Percentiles rank a stretch among this genome's conserved stretches.
phyloP scores from a whole-genome alignment of 1,140 invertebrate genomes.

The Trypoxylus dichotomus region DNA sequence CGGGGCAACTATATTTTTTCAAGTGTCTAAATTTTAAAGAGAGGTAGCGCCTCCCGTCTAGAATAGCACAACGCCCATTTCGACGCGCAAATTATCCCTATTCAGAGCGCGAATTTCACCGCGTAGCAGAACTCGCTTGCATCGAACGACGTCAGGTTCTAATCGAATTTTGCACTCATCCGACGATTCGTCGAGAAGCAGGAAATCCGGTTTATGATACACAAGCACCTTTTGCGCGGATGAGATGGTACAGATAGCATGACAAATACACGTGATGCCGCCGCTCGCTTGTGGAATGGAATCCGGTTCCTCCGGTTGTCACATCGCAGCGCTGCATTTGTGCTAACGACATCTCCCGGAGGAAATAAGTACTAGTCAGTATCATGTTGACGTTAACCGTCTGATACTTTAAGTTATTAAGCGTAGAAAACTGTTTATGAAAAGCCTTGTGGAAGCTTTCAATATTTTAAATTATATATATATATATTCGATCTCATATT shows the following conservation, averaged over 20 bases:
- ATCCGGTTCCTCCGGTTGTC: background rate
- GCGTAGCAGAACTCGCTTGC: background rate
- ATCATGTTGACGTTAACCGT: too few relatives aligned
- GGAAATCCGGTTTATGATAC: constrained; percentile 6
- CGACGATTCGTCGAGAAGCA: background rate
- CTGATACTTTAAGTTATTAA: too few relatives aligned
- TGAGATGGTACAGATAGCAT: background rate
- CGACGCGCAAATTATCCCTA: background rate
- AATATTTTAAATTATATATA: too few relatives aligned
- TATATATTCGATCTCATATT: too few relatives aligned
- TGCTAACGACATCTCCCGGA: background rate
- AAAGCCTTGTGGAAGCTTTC: too few relatives aligned
- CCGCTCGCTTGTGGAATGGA: background rate
- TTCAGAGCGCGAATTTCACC: background rate
- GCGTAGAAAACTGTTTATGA: too few relatives aligned
- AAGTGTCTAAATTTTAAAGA: background rate
- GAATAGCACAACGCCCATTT: background rate
- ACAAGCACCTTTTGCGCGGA: background rate
- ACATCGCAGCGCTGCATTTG: background rate
- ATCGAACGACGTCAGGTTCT: background rate
- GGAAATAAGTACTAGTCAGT: too few relatives aligned
- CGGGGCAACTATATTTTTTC: background rate
- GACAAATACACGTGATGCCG: background rate
- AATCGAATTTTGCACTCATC: background rate
- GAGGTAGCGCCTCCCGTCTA: background rate